These are phyloP conservation scores for Chinchilla lanigera DNA, from an alignment of 2,113 vertebrate species.

Conservation along the genomic window DNA sequence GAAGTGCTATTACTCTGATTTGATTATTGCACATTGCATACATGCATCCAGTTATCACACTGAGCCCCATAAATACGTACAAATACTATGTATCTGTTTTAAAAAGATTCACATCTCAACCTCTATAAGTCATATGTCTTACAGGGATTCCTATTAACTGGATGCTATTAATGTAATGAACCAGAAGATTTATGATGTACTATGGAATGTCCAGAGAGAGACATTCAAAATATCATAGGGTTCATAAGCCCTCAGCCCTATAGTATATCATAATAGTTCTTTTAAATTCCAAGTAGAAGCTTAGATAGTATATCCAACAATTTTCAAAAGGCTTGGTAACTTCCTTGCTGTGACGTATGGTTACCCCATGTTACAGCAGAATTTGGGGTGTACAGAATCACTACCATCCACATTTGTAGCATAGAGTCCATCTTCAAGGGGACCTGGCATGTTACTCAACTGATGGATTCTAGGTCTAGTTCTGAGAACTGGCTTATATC, in stretches of 20 bases:
- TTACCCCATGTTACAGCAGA: neutral
- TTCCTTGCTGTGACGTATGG: too few species aligned
- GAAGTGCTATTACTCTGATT: neutral
- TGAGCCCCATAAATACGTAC: neutral
- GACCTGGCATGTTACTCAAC: neutral
- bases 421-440: neutral
- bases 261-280: neutral
- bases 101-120: neutral
- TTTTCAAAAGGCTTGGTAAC: neutral
- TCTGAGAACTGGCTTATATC: neutral
- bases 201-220: neutral
- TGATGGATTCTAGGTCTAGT: neutral
- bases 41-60: neutral
- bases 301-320: neutral
- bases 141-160: neutral
- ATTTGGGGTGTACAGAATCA: neutral
- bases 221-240: neutral
- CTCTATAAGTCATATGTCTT: neutral
- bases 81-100: neutral
- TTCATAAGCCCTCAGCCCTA: neutral
- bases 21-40: neutral
- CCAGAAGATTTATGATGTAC: neutral
- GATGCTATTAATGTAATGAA: neutral
- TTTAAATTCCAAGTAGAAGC: neutral
- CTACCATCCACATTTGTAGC: neutral